Base-by-base conservation (phyloP, 1,140 invertebrate genomes). In the Dinothrombium tinctorium region DNA sequence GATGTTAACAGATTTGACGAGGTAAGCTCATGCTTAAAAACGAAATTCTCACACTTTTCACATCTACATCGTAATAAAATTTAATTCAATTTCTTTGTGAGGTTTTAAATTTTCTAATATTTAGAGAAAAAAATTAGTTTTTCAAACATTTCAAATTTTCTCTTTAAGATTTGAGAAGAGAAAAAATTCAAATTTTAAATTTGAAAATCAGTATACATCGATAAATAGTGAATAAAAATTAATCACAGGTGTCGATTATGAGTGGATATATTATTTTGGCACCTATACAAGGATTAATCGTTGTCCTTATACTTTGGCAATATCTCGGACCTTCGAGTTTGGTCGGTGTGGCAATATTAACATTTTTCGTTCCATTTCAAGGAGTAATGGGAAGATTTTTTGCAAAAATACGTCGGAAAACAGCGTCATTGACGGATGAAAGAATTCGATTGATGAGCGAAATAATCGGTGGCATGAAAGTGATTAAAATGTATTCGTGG, bases 341-440 rank as follows among this genome's bases (percentile, higher is more conserved):
- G 11, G 25, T 35, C 9, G 46, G 46, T 17, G n/a, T 49, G 21
- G 33, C 20, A 11, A 32, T 49, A 2, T 17, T 49, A 22, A 5
- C 46, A 20, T 14, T 49, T 23, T 49, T 43, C 29, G 37, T 49
- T 19, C 46, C 47, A 20, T 41, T 48, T 23, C 47, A 49, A 45
- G 37, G 20, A 11, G 8, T 43, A 1, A 49, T 49, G 39, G 47
- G 47, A 4, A 22, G 24, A 33, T 12, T 25, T 14, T 49, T 49
- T 33, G 45, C 28, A 12, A 31, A 20, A 1, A 35, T 47, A 14
- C 56, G 76, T 43, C 51, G 69, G 35, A 61, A 65, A 48, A 76
- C 72, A 12, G 74, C 77, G 0, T 45, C 63, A 5, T 65, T 68
- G 47, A 84, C 81, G 0, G 58, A 59, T 49, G 43, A 56, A 32